Evolutionary conservation across 2,888 invertebrate species (phyloP).

Genomic region (Panopea generosa): DNA sequence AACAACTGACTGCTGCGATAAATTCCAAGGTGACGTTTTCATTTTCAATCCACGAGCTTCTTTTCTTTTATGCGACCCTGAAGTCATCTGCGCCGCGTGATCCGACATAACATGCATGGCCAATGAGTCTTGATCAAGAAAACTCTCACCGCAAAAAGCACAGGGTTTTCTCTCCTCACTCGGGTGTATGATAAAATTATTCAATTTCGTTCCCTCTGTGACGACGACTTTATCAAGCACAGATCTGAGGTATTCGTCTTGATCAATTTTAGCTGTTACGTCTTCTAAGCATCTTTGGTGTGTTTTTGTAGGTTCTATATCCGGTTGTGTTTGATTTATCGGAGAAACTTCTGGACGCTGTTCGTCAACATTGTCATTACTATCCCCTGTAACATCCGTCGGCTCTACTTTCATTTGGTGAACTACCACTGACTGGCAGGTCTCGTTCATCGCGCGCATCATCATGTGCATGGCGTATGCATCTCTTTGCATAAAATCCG

Average conservation of each 20-base stretch:
- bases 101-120: conserved; percentile 83
- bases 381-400: conserved; percentile 11
- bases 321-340: background rate
- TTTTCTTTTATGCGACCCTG: conserved; percentile 9
- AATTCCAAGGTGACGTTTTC: background rate
- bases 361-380: background rate
- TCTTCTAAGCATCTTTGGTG: conserved; percentile 57
- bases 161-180: conserved; percentile 58
- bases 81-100: conserved; percentile 56
- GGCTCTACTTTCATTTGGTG: background rate
- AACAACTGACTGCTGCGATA: background rate
- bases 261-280: conserved; percentile 62
- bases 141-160: conserved; percentile 73
- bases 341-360: conserved; percentile 1
- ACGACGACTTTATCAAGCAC: conserved; percentile 55
- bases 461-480: conserved; percentile 85
- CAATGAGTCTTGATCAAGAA: conserved; percentile 79
- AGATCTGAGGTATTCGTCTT: conserved; percentile 69
- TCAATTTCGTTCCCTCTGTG: conserved; percentile 6
- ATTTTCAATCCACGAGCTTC: background rate
- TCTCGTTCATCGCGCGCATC: conserved; percentile 83
- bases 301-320: background rate
- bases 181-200: conserved; percentile 1
- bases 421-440: conserved; percentile 58
- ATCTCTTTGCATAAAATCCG: conserved; percentile 83